Evolutionary conservation across 2,888 invertebrate species (phyloP).

Genomic region (Phyto melanocephala): DNA sequence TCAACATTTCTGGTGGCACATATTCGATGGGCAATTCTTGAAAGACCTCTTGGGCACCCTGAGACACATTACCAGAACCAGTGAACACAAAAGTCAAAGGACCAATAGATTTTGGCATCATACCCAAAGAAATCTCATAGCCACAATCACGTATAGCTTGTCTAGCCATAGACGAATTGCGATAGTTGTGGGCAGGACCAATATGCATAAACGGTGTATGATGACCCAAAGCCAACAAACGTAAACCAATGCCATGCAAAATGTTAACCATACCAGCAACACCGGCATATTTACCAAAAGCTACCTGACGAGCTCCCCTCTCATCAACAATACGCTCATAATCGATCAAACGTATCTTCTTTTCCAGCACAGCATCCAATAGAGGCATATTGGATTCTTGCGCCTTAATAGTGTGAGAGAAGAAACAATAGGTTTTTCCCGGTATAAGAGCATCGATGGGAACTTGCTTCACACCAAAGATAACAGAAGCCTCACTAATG

Average conservation of each 20-base stretch:
- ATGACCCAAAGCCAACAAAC: slow-evolving; percentile 94
- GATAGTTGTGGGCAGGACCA: slow-evolving; percentile 98
- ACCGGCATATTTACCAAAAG: slow-evolving; percentile 99
- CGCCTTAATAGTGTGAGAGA: slow-evolving; percentile 99
- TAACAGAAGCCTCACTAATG: slow-evolving; percentile 95
- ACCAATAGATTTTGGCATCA: slow-evolving; percentile 98
- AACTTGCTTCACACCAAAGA: slow-evolving; percentile 94
- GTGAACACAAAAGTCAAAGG: slow-evolving; percentile 98
- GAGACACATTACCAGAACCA: slow-evolving; percentile 98
- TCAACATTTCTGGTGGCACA: slow-evolving; percentile 95
- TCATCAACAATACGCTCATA: slow-evolving; percentile 97
- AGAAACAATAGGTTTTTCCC: slow-evolving; percentile 98
- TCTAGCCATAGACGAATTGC: slow-evolving; percentile 97
- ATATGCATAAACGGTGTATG: slow-evolving; percentile 99
- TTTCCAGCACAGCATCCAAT: slow-evolving; percentile 96
- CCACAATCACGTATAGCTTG: slow-evolving; percentile 99
- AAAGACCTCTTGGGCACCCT: slow-evolving; percentile 95
- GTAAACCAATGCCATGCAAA: slow-evolving; percentile 95
- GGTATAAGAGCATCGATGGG: slow-evolving; percentile 95
- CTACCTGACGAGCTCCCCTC: slow-evolving; percentile 93
- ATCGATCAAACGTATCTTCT: slow-evolving; percentile 97
- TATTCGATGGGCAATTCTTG: slow-evolving; percentile 98
- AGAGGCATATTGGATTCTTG: slow-evolving; percentile 99
- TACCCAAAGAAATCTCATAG: slow-evolving; percentile 96
- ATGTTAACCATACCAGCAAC: slow-evolving; percentile 99